These are phyloP conservation scores for Uropetala carovei DNA, from an alignment of 2,888 invertebrate genomes.

Conservation along the genomic window DNA sequence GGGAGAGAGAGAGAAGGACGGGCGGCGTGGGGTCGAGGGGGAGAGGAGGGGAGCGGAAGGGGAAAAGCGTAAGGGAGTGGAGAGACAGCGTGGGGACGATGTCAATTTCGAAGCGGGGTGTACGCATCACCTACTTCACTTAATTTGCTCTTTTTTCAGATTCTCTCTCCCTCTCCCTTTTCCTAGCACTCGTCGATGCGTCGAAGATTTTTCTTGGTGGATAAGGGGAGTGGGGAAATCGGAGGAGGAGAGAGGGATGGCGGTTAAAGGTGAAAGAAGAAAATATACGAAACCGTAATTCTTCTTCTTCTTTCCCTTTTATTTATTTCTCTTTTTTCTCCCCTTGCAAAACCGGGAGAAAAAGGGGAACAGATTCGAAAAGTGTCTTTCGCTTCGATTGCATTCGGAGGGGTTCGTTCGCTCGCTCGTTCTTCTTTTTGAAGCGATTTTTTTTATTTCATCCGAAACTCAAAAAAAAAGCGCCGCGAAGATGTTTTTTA, in stretches of 20 bases:
- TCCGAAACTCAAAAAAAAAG: not conserved
- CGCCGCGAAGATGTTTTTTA: not conserved
- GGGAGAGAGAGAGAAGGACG: not conserved
- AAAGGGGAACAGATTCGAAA: constrained; percentile 27
- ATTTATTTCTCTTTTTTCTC: not conserved
- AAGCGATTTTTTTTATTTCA: not conserved
- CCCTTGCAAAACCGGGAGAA: not conserved
- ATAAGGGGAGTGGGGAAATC: not conserved
- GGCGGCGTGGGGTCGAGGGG: not conserved
- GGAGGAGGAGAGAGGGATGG: not conserved
- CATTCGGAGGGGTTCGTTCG: not conserved
- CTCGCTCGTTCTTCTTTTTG: constrained; percentile 4
- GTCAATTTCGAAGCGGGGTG: constrained; percentile 60
- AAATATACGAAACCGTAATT: constrained; percentile 8
- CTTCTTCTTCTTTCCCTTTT: not conserved
- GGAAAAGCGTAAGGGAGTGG: not conserved
- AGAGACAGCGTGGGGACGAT: not conserved
- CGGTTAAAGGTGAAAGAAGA: constrained; percentile 33
- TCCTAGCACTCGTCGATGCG: constrained; percentile 5
- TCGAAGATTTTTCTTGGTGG: constrained; percentile 20
- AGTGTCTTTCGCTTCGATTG: not conserved
- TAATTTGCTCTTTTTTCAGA: constrained; percentile 54
- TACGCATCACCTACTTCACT: constrained; percentile 63
- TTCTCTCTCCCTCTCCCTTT: not conserved
- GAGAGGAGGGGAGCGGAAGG: not conserved